Conservation (phyloP, 2,888 invertebrate species). For the Coleophora deauratella region DNA sequence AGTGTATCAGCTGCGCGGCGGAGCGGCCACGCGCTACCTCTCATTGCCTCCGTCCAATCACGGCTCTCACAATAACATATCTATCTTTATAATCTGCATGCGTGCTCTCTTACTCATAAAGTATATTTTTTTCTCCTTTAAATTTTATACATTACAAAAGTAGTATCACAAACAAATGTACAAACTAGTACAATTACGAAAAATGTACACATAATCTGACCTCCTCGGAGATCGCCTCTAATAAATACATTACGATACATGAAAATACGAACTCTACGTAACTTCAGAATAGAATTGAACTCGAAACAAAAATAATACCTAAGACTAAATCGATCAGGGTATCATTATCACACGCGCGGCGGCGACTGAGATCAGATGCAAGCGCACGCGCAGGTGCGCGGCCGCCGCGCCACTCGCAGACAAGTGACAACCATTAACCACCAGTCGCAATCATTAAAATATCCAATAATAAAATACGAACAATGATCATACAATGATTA, state of each 20-base stretch:
- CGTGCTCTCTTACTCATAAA: constrained; percentile 58
- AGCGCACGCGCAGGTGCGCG: constrained; percentile 41
- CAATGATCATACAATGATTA: constrained; percentile 48
- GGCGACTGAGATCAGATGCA: constrained; percentile 58
- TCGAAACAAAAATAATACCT: constrained; percentile 69
- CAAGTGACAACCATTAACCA: constrained; percentile 27
- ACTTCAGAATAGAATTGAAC: constrained; percentile 70
- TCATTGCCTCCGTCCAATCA: constrained; percentile 42
- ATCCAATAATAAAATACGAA: constrained; percentile 46
- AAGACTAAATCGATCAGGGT: constrained; percentile 64
- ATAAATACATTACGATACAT: constrained; percentile 67
- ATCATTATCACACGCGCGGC: constrained; percentile 65
- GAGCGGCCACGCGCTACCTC: constrained; percentile 24
- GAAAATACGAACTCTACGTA: constrained; percentile 63
- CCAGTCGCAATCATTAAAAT: constrained; percentile 37
- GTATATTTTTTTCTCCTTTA: constrained; percentile 61
- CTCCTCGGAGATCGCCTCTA: constrained; percentile 55
- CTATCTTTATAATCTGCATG: constrained; percentile 48
- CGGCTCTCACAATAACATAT: constrained; percentile 36
- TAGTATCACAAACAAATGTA: constrained; percentile 76
- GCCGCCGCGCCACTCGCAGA: constrained; percentile 50
- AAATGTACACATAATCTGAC: constrained; percentile 52
- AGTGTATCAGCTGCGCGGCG: constrained; percentile 34
- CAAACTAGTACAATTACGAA: constrained; percentile 71
- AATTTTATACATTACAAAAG: constrained; percentile 73